A percentile compares a stretch with the other conserved stretches of the same genome.
phyloP scores from a whole-genome alignment of 1,140 invertebrate species.

The Leptonema lineaticorne region DNA sequence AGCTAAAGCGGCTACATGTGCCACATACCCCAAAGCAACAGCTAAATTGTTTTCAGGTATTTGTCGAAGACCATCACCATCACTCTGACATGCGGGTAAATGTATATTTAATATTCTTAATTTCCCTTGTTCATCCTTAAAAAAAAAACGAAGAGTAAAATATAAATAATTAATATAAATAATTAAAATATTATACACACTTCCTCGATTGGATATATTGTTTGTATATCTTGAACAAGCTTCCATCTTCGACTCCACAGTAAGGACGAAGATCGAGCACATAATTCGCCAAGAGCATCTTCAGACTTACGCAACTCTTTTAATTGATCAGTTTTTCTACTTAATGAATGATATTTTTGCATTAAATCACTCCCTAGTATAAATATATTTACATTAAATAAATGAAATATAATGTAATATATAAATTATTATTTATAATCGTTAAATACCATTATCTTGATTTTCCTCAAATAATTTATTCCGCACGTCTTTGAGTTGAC shows the following conservation, averaged over 20 bases:
- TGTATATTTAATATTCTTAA: conserved; percentile 43
- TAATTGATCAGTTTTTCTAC: conserved; percentile 46
- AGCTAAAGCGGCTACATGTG: conserved; percentile 46
- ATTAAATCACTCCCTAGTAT: conserved; percentile 50
- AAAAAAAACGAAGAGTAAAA: background rate
- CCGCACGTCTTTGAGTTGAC: conserved; percentile 50
- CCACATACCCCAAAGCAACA: conserved; percentile 48
- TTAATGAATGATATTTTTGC: conserved; percentile 51
- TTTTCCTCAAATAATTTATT: conserved; percentile 53
- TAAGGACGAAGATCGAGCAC: conserved; percentile 45
- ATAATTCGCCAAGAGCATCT: conserved; percentile 46
- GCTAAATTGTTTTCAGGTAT: conserved; percentile 45
- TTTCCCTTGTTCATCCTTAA: conserved; percentile 29
- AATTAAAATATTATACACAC: conserved; percentile 12
- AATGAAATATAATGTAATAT: background rate
- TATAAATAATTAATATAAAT: background rate
- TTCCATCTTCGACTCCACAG: conserved; percentile 44
- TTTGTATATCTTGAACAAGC: conserved; percentile 43
- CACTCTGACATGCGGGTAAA: conserved; percentile 47
- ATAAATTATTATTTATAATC: background rate
- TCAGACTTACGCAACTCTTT: conserved; percentile 47
- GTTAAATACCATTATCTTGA: conserved; percentile 50
- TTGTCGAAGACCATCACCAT: conserved; percentile 44
- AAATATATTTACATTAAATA: background rate
- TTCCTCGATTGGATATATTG: conserved; percentile 34